Evolutionary conservation across 35 echinoderm and acorn worm genomes (phyloP).

Genomic region (Hemicentrotus pulcherrimus): DNA sequence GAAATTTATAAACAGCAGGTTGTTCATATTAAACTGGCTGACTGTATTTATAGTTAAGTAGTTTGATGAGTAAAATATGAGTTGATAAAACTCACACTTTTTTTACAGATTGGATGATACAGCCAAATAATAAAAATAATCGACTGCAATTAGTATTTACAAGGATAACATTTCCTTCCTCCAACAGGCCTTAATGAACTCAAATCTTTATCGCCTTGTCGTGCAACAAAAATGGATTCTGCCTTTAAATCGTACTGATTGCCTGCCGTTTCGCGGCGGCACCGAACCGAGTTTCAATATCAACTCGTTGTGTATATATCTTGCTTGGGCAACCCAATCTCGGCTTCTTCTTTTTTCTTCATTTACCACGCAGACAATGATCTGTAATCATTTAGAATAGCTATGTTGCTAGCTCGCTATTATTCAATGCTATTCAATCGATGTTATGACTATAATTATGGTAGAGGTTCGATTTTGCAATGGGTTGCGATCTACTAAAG

Average conservation of each 20-base stretch:
- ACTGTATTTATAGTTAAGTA: too few relatives aligned
- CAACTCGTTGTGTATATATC: slow-evolving; percentile 43
- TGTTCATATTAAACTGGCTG: too few relatives aligned
- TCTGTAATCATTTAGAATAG: neutral
- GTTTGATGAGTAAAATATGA: too few relatives aligned
- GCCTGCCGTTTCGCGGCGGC: slow-evolving; percentile 8
- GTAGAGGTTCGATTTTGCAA: neutral
- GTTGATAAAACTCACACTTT: too few relatives aligned
- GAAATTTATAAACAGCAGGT: too few relatives aligned
- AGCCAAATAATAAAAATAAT: too few relatives aligned
- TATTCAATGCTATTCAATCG: neutral
- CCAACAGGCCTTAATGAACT: too few relatives aligned
- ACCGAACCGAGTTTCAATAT: slow-evolving; percentile 5
- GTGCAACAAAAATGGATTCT: neutral
- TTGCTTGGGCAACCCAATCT: slow-evolving; percentile 26
- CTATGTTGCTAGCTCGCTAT: neutral
- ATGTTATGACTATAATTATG: neutral
- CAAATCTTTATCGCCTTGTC: neutral
- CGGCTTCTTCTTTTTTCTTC: neutral
- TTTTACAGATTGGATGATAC: too few relatives aligned
- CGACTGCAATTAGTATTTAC: too few relatives aligned
- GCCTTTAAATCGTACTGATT: neutral
- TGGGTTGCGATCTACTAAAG: neutral
- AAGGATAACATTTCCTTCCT: too few relatives aligned
- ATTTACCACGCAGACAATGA: neutral